Evolutionary conservation across 2,113 vertebrate species (phyloP), one percentile per base, ranked within the genome.

Genomic region (Paraplagusia blochii): DNA sequence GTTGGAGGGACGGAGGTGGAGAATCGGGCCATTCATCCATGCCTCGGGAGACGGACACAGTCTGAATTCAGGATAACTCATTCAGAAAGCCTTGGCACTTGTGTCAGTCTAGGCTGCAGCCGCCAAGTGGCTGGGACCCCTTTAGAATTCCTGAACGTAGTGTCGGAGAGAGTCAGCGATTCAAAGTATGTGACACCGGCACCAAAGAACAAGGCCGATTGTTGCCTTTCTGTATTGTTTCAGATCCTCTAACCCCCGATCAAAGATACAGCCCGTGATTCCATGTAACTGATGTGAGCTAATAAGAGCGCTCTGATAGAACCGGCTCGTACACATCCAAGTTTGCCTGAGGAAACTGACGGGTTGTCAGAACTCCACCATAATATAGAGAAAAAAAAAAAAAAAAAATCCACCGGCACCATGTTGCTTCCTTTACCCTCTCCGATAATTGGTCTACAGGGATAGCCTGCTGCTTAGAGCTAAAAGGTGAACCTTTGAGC

Each of bases 21-120:
- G 80, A 89, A 87, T 84, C 74, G 69, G 79, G 81, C 80, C 84
- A 87, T 89, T 89, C 83, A 89, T 89, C 71, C 83, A 53, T 55
- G 76, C 78, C 81, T 85, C 79, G 77, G 72, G 84, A 85, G 85
- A 85, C 40, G 71, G 69, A 88, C 82, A 68, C 85, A 77, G 79
- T 67, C 81, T 72, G 87, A 89, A 87, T 89, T 80, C 78, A 73
- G 69, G 83, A 84, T 88, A 80, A 82, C 79, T 84, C 79, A 82
- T 85, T 87, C 76, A 84, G 78, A 85, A 81, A 63, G 72, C 81
- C 77, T 70, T 59, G 78, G 75, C 80, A 85, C 76, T 74, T 82
- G 76, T 80, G 85, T 84, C 80, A 84, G 77, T 85, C 67, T 80
- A 64, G 65, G 77, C 81, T 72, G 64, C 62, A 81, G 80, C 72